Evolutionary conservation across 2,888 invertebrate genomes (phyloP).

Genomic region (Drosophila nr. perissopoda): DNA sequence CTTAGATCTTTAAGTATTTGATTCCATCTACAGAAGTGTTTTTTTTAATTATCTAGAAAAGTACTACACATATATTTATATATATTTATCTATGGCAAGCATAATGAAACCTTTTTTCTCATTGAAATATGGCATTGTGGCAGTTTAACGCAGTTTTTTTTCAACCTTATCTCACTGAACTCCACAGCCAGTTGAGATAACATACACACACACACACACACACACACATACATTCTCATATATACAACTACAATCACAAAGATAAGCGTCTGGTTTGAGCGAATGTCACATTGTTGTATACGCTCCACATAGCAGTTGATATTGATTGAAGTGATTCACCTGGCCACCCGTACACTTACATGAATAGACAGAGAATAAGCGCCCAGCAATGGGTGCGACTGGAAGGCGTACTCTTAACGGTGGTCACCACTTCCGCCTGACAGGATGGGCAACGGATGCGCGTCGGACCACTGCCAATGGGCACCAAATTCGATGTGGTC

Average conservation of each 20-base stretch:
- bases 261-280: conserved; percentile 45
- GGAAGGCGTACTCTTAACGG: conserved; percentile 82
- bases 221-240: background rate
- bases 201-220: conserved; percentile 20
- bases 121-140: conserved; percentile 22
- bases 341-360: conserved; percentile 66
- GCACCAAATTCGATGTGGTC: conserved; percentile 64
- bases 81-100: background rate
- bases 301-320: conserved; percentile 1
- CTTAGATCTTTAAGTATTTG: background rate
- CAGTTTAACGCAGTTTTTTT: conserved; percentile 24
- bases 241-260: conserved; percentile 14
- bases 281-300: conserved; percentile 14
- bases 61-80: background rate
- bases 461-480: conserved; percentile 71
- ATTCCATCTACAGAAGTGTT: background rate
- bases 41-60: background rate
- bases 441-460: conserved; percentile 86
- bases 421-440: conserved; percentile 85
- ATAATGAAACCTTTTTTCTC: conserved; percentile 3
- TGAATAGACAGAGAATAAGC: conserved; percentile 76
- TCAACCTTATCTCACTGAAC: conserved; percentile 53
- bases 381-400: conserved; percentile 83
- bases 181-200: conserved; percentile 53
- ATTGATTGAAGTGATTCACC: conserved; percentile 11